Evolutionary conservation across 2,113 vertebrate genomes (phyloP), one percentile per base, ranked within the genome.

Genomic region (Prunella himalayana): DNA sequence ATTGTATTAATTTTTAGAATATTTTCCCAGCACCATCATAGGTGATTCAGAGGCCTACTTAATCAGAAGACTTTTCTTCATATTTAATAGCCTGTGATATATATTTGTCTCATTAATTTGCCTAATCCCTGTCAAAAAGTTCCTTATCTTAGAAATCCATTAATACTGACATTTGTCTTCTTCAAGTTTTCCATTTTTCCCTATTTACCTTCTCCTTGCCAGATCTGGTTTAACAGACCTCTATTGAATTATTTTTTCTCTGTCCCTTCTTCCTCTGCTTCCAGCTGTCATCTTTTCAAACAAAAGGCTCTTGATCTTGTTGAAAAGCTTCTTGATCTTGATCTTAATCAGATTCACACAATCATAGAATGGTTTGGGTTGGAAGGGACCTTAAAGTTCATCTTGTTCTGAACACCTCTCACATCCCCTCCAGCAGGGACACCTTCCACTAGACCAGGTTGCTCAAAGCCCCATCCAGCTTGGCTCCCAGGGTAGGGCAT

Each of bases 101-200:
- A 60, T 79, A 54, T 33, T 83, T 33, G 4, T 57, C 39, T 68
- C 39, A 79, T 54, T 87, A 79, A 65, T 69, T 81, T 78, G 9
- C 37, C 51, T 61, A 65, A 70, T 47, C 2, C 11, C 5, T 63
- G 30, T 70, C 56, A 60, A 64, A 75, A 89, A n/a, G 7, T 60
- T 84, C 17, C 31, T 60, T 80, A n/a, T 45, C 11, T 88, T 85
- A 79, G 79, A 94, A 84, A 82, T 14, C 14, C 17, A 76, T 84
- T 79, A 64, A 54, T 42, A 12, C 14, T 71, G 33, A 54, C 51
- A 82, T 85, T 59, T 76, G 6, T 66, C 47, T 66, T 73, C 19
- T n/a, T 8, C n/a, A 49, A 6, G 5, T 64, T 60, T 92, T 81
- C 25, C 7, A 23, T 35, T 88, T 78, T 77, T 11, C 9, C 2